Conservation (phyloP, 2,888 invertebrate genomes). For the Labia minor region DNA sequence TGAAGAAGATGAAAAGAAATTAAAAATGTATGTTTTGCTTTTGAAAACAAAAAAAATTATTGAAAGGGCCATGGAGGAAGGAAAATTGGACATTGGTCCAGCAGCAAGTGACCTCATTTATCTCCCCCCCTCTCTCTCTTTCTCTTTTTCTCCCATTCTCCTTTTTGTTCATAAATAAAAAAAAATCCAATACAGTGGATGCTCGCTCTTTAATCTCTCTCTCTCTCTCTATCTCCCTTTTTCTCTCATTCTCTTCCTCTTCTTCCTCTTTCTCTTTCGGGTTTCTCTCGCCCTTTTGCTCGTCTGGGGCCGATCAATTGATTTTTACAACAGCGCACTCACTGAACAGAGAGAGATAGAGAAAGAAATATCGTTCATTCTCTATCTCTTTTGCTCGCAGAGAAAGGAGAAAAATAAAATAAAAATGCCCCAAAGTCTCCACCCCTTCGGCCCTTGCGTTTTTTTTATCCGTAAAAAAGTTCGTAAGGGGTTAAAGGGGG, state of each 20-base stretch:
- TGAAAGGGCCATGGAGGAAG: too few relatives aligned
- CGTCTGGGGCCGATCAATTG: not conserved
- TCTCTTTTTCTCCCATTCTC: not conserved
- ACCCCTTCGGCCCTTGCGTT: not conserved
- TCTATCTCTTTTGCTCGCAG: not conserved
- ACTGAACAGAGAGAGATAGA: not conserved
- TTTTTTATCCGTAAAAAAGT: not conserved
- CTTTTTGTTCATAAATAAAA: not conserved
- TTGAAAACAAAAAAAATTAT: too few relatives aligned
- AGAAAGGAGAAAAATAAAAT: not conserved
- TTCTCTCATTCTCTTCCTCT: too few relatives aligned
- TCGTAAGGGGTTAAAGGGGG: not conserved
- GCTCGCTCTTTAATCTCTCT: not conserved
- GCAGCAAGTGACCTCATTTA: too few relatives aligned
- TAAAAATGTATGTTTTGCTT: too few relatives aligned
- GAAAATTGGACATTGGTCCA: too few relatives aligned
- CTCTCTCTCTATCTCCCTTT: too few relatives aligned
- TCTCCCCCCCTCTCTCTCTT: not conserved
- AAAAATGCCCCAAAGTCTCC: not conserved
- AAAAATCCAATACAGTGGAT: not conserved
- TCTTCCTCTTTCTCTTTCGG: too few relatives aligned
- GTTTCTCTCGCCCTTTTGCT: not conserved
- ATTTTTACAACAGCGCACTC: not conserved
- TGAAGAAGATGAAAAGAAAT: too few relatives aligned
- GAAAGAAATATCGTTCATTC: not conserved